Base-by-base conservation (phyloP, 1,140 invertebrate species). In the Drosophila setifemur region DNA sequence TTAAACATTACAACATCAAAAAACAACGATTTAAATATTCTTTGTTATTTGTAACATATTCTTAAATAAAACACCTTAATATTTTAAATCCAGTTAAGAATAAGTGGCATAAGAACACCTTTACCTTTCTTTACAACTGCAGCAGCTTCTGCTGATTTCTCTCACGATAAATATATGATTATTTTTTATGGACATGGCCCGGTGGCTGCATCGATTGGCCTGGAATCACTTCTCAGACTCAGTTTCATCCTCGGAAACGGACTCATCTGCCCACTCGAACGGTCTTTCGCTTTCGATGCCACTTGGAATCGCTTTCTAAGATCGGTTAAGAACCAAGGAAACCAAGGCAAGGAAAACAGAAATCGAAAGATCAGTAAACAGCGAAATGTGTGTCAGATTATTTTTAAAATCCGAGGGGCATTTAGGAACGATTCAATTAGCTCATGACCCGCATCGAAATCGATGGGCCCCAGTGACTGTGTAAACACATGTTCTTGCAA, bases 401-500 rank as follows among this genome's bases (percentile, higher is more conserved):
- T 73, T 64, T 72, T 72, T 76, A 82, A 78, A 69, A 63, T 28
- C 57, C 14, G 39, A 37, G 33, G 54, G n/a, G 67, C 55, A 64
- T 70, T 78, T 73, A 73, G 55, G 52, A 82, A 82, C 73, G 49
- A 60, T 60, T 82, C 68, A 82, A 82, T 82, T 82, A 82, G 66
- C 70, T 60, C 58, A 64, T 74, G 76, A 79, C 75, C 76, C 54
- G 67, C 72, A 81, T 83, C 43, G 37, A 26, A 54, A 25, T 40
- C 29, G 64, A 50, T 44, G 19, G 31, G 58, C 55, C 73, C 71
- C 44, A 60, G 31, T 54, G 55, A 39, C 69, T 61, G 58, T 85
- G 79, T 85, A 74, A 85, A 85, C 81, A 85, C 75, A 79, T 85
- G 79, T 85, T 85, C 79, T 85, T 85, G 74, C 74, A 85, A 85